Percentiles rank a stretch among this genome's conserved stretches.
phyloP scores from a whole-genome alignment of 1,140 invertebrate species.

The Drosophila tani region DNA sequence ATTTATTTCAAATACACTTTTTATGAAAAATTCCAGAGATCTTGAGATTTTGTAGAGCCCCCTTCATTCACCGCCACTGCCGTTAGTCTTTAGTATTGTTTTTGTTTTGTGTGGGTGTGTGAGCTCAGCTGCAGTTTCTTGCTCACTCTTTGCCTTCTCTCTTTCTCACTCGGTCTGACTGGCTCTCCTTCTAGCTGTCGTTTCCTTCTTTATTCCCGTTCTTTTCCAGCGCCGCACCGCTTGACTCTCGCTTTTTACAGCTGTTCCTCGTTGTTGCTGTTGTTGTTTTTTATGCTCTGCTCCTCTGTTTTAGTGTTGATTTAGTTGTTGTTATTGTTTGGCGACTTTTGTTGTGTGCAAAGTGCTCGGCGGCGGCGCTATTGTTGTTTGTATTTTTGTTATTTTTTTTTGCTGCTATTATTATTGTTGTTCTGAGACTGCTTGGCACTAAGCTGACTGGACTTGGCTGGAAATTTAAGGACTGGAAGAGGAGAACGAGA shows the following conservation, averaged over 20 bases:
- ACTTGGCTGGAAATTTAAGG: constrained; percentile 31
- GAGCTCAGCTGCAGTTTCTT: constrained; percentile 34
- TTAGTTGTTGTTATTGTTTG: constrained; percentile 51
- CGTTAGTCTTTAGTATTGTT: constrained; percentile 6
- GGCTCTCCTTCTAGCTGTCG: constrained; percentile 5
- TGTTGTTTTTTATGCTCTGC: constrained; percentile 17
- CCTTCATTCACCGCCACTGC: neutral
- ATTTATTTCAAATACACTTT: neutral
- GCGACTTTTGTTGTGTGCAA: constrained; percentile 57
- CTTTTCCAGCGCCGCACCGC: constrained; percentile 8
- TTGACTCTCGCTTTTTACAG: constrained; percentile 30
- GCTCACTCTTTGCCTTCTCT: neutral
- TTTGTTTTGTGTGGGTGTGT: constrained; percentile 29
- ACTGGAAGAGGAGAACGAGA: constrained; percentile 18
- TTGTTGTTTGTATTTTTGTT: constrained; percentile 15
- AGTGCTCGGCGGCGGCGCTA: constrained; percentile 32
- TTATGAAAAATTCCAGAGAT: neutral
- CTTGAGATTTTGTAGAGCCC: neutral
- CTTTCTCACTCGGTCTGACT: neutral
- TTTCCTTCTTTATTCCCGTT: constrained; percentile 6
- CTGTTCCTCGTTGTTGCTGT: constrained; percentile 24
- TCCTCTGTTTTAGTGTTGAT: constrained; percentile 58
- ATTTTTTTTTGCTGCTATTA: constrained; percentile 11
- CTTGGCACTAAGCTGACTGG: constrained; percentile 69
- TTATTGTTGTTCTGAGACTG: constrained; percentile 61